These are phyloP conservation scores for Hemitrygon akajei DNA, from an alignment of 2,797 vertebrate species.

Conservation along the genomic window DNA sequence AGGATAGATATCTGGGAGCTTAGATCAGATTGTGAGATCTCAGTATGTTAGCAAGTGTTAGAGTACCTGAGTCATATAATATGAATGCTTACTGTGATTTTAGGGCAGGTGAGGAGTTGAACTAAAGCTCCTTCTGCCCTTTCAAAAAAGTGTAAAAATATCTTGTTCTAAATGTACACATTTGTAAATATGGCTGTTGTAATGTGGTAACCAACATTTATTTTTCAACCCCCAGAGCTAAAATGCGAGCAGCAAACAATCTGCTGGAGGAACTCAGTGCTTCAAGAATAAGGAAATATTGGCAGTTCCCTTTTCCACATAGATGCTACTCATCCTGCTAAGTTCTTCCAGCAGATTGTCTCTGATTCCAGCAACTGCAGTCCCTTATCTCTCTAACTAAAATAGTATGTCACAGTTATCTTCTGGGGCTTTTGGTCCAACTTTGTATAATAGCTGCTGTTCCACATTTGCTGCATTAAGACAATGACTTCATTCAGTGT, in stretches of 20 bases:
- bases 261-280: too few species aligned
- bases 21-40: not conserved
- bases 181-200: not conserved
- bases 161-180: not conserved
- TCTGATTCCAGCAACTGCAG: too few species aligned
- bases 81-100: not conserved
- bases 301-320: too few species aligned
- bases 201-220: too few species aligned
- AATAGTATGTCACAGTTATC: not conserved
- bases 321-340: too few species aligned
- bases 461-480: not conserved
- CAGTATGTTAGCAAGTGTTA: not conserved
- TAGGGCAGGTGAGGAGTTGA: not conserved
- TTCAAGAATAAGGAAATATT: too few species aligned
- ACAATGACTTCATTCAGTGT: not conserved
- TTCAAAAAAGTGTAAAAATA: not conserved
- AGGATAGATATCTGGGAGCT: not conserved
- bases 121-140: not conserved
- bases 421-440: not conserved
- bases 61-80: not conserved
- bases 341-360: too few species aligned
- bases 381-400: too few species aligned
- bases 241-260: not conserved
- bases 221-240: not conserved
- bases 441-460: not conserved